Conservation (phyloP, 2,888 invertebrate species). For the Microdon myrmicae region DNA sequence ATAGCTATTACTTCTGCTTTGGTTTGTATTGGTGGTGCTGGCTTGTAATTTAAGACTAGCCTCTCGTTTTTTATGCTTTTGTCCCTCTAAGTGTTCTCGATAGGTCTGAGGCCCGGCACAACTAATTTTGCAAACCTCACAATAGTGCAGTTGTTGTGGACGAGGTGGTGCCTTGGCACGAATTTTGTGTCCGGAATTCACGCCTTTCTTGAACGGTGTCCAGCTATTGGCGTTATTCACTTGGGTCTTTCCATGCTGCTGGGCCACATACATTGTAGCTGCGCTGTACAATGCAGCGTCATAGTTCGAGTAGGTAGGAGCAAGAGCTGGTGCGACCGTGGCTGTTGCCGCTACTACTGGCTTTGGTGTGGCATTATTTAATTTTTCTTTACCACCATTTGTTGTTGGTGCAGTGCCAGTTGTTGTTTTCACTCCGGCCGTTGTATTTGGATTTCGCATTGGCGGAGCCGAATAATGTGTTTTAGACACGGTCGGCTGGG, state of each 20-base stretch:
- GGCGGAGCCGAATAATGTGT: conserved; percentile 71
- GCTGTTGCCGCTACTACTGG: conserved; percentile 60
- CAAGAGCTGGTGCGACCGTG: conserved; percentile 73
- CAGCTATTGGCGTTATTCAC: conserved; percentile 52
- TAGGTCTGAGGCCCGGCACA: conserved; percentile 95
- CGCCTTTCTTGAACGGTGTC: conserved; percentile 73
- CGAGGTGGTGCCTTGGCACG: conserved; percentile 78
- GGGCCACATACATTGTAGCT: conserved; percentile 93
- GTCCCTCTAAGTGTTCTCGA: conserved; percentile 96
- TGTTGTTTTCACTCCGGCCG: conserved; percentile 71
- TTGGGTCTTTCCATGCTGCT: conserved; percentile 70
- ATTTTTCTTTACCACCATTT: conserved; percentile 61
- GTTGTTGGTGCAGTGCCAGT: conserved; percentile 37
- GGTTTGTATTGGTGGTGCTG: conserved; percentile 72
- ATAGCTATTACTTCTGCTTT: conserved; percentile 72
- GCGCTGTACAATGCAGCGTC: conserved; percentile 96
- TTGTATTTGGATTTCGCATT: conserved; percentile 73
- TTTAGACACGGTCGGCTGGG: conserved; percentile 64
- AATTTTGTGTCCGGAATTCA: conserved; percentile 56
- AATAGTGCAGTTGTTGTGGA: conserved; percentile 95
- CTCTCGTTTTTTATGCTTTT: conserved; percentile 99
- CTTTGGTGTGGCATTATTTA: conserved; percentile 56
- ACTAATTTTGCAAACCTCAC: conserved; percentile 98
- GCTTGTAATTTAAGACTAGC: conserved; percentile 81
- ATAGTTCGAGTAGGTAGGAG: conserved; percentile 84